Evolutionary conservation across 2,113 vertebrate genomes (phyloP), one percentile per base, ranked within the genome.

Genomic region (Drymodes brunneopygia): DNA sequence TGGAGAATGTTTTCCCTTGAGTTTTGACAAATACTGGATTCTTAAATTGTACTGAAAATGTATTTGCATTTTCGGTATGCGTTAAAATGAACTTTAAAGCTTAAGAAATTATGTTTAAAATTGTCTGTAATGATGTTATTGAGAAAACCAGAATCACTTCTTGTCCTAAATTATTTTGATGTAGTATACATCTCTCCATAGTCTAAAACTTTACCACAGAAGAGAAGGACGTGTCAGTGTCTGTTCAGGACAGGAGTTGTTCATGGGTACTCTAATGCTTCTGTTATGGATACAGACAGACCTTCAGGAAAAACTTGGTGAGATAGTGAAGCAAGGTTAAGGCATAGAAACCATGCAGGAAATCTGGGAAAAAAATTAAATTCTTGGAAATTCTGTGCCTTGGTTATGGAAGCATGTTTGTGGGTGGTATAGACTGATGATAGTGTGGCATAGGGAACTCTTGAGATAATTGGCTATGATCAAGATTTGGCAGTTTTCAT

Each of bases 391-490:
- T 81, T 45, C 4, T 35, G 6, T 73, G 50, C 31, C 44, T 50
- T 75, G 18, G 21, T 64, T 18, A 3, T 56, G 19, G 27, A 54
- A 75, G 2, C 5, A 0, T 47, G 15, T 75, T 56, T 62, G 42
- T 79, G 13, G 3, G 14, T 56, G 31, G 12, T 44, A 2, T 47
- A 56, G 35, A 35, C 20, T 70, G n/a, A 27, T 66, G 36, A 44
- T 19, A 17, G 3, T 8, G 6, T 65, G 24, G 42, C 24, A 31
- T 12, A 33, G 27, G 27, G 15, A 69, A 28, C 24, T 65, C 53
- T 24, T 33, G 54, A 80, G 71, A 54, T 64, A 62, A 47, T 57
- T 1, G 10, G 16, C 9, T 36, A 10, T 0, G 0, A 33, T 18
- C 0, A 0, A 31, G n/a, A 36, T 90, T 88, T 78, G 50, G 15